phyloP scores from a whole-genome alignment of 2,113 vertebrate genomes.

The Brachyistius frenatus region DNA sequence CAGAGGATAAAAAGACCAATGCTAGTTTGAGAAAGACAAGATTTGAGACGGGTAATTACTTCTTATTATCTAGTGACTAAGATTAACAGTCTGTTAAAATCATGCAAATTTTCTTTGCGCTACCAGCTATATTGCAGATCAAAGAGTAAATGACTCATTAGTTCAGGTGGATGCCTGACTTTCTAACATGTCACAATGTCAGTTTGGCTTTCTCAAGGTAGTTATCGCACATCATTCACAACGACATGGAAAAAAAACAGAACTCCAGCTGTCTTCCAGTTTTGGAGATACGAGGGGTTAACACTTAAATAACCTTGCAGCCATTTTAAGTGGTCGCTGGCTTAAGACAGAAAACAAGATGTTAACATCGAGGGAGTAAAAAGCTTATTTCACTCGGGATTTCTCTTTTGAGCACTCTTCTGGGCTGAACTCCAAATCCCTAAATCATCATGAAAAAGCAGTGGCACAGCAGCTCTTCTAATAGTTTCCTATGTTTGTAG shows the following conservation, averaged over 20 bases:
- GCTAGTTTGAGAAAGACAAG: conserved; percentile 23
- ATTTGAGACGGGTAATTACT: conserved; percentile 17
- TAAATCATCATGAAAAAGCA: conserved; percentile 7
- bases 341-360: conserved; percentile 45
- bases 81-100: conserved; percentile 51
- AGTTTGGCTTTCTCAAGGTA: conserved; percentile 30
- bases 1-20: conserved; percentile 30
- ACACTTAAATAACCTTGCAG: conserved; percentile 15
- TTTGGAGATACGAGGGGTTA: background rate
- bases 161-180: conserved; percentile 3
- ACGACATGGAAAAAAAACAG: background rate
- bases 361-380: conserved; percentile 37
- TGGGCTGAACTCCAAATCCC: conserved; percentile 19
- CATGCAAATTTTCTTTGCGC: conserved; percentile 53
- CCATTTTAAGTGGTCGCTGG: conserved; percentile 2
- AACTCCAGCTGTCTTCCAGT: conserved; percentile 9
- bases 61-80: conserved; percentile 34
- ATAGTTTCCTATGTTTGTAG: background rate
- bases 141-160: conserved; percentile 20
- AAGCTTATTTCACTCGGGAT: conserved; percentile 42
- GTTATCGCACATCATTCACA: conserved; percentile 2
- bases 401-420: conserved; percentile 19
- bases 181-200: background rate
- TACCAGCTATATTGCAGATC: conserved; percentile 30
- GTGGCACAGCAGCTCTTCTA: conserved; percentile 27